Conservation (phyloP, 2,113 vertebrate genomes). For the Himantopus leucocephalus region DNA sequence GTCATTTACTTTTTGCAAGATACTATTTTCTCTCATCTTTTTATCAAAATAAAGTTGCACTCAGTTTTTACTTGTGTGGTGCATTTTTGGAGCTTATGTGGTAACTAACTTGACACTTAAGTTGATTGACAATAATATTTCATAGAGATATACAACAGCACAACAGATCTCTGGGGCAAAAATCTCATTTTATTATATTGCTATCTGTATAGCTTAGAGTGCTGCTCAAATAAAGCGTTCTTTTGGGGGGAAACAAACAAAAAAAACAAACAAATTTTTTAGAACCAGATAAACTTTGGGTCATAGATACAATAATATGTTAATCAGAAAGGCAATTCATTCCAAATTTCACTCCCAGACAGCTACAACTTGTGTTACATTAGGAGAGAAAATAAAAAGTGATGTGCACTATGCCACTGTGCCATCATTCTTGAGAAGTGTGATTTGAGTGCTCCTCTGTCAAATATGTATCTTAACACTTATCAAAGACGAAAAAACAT, state of each 20-base stretch:
- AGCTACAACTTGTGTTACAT: neutral
- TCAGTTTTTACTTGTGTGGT: neutral
- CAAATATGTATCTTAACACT: neutral
- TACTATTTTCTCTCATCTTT: neutral
- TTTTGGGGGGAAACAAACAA: neutral
- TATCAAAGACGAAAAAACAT: neutral
- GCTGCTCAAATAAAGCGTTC: neutral
- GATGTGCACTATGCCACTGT: neutral
- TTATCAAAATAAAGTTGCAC: neutral
- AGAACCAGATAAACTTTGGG: neutral
- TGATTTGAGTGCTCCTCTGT: neutral
- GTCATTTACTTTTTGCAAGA: neutral
- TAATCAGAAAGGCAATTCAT: neutral
- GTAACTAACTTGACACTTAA: neutral
- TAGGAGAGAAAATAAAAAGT: neutral
- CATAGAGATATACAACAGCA: neutral
- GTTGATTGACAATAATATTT: neutral
- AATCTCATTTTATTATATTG: slow-evolving; percentile 9
- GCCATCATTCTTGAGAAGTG: neutral
- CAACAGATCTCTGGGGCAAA: neutral
- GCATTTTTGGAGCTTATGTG: neutral
- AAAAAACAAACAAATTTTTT: neutral
- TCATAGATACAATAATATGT: neutral
- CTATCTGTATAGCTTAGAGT: neutral
- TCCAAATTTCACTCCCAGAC: neutral